These are phyloP conservation scores for Thereuonema tuberculata DNA, from an alignment of 1,140 invertebrate genomes.

Conservation along the genomic window DNA sequence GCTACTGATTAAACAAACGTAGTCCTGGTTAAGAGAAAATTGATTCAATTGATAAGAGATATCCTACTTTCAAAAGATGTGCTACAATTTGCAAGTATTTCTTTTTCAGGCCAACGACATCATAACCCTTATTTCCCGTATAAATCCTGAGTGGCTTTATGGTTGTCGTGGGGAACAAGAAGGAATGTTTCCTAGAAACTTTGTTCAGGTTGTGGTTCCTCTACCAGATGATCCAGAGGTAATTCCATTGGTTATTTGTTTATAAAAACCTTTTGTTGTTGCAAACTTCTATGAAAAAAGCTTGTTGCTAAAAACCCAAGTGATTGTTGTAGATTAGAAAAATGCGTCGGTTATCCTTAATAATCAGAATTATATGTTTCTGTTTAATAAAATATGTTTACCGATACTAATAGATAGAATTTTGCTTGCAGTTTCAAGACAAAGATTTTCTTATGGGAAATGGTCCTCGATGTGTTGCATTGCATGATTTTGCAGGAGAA, in stretches of 20 bases:
- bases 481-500: constrained; percentile 47
- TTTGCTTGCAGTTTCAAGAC: not conserved
- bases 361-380: constrained; percentile 9
- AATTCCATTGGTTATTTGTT: no score
- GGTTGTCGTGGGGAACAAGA: constrained; percentile 47
- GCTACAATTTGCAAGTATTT: no score
- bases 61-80: no score
- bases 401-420: not conserved
- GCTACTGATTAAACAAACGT: no score
- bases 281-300: no score
- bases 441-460: not conserved
- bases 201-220: constrained; percentile 58
- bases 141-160: constrained; percentile 66
- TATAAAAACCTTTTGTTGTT: no score
- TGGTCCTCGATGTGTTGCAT: constrained; percentile 35
- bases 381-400: not conserved
- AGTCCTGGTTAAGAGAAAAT: no score
- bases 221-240: constrained; percentile 32
- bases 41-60: no score
- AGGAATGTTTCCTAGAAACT: constrained; percentile 68
- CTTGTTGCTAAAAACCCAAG: no score
- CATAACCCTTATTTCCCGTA: constrained; percentile 46
- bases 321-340: no score
- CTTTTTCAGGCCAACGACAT: constrained; percentile 50
- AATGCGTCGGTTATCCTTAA: no score